These are phyloP conservation scores for Aldabrachelys gigantea DNA, from an alignment of 2,113 vertebrate genomes.

Conservation along the genomic window DNA sequence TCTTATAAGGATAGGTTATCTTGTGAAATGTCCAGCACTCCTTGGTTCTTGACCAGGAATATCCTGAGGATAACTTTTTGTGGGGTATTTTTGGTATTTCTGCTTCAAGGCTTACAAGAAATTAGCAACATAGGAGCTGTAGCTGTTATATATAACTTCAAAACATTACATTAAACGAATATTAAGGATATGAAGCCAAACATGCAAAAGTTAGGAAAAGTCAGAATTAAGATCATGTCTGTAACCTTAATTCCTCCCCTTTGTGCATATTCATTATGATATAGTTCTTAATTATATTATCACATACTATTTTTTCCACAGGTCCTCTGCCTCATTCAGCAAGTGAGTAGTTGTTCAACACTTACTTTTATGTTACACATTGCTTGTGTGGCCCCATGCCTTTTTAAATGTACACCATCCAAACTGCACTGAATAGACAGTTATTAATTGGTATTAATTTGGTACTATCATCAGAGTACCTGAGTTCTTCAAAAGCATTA, in stretches of 20 bases:
- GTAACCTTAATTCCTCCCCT: neutral
- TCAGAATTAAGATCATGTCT: neutral
- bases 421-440: neutral
- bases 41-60: neutral
- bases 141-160: neutral
- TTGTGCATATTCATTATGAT: neutral
- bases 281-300: neutral
- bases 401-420: neutral
- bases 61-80: neutral
- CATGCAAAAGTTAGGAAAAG: neutral
- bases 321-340: neutral
- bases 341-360: neutral
- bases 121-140: neutral
- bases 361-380: neutral
- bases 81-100: neutral
- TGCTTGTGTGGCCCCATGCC: neutral
- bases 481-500: neutral
- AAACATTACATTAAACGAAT: neutral
- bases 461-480: neutral
- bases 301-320: neutral
- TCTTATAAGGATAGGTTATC: accelerated
- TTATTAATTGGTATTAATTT: neutral
- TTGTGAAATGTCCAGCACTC: neutral
- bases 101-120: neutral
- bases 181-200: neutral